Evolutionary conservation across 2,797 vertebrate genomes (phyloP).

Genomic region (Poecilia gillii): DNA sequence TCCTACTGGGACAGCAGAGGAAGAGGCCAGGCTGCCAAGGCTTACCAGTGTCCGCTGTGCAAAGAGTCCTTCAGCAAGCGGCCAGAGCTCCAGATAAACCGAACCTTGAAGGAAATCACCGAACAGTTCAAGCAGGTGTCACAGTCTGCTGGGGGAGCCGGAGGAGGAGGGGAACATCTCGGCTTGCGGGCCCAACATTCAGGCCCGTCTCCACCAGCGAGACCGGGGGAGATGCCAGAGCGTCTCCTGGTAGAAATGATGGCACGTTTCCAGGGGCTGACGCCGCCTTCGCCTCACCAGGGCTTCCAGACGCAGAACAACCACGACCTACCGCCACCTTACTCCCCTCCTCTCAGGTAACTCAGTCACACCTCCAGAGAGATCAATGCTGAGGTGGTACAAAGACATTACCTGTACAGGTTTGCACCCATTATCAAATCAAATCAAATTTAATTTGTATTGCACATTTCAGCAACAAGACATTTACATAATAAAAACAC

Average conservation of each 20-base stretch:
- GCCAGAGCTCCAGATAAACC: constrained; percentile 81
- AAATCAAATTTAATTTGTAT: too few species aligned
- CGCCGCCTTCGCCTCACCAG: neutral
- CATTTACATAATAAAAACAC: too few species aligned
- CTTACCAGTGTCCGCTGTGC: constrained; percentile 81
- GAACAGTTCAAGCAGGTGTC: constrained; percentile 79
- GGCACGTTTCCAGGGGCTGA: constrained; percentile 65
- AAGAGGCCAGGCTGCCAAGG: constrained; percentile 14
- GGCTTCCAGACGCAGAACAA: constrained; percentile 3
- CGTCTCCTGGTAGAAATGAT: constrained; percentile 75
- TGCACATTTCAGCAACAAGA: too few species aligned
- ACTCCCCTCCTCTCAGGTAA: constrained; percentile 52
- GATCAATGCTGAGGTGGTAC: neutral
- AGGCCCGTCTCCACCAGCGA: neutral
- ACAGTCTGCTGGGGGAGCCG: neutral
- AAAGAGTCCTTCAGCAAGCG: constrained; percentile 71
- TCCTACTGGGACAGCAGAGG: constrained; percentile 72
- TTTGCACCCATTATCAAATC: too few species aligned
- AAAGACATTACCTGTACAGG: neutral
- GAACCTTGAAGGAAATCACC: constrained; percentile 80
- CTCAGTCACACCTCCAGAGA: neutral
- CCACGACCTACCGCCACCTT: constrained; percentile 39
- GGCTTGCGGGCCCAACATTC: neutral
- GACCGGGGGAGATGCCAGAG: constrained; percentile 55
- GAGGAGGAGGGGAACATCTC: constrained; percentile 6